Base-by-base conservation (phyloP, 1,140 invertebrate genomes). In the Drosophila biarmipes region DNA sequence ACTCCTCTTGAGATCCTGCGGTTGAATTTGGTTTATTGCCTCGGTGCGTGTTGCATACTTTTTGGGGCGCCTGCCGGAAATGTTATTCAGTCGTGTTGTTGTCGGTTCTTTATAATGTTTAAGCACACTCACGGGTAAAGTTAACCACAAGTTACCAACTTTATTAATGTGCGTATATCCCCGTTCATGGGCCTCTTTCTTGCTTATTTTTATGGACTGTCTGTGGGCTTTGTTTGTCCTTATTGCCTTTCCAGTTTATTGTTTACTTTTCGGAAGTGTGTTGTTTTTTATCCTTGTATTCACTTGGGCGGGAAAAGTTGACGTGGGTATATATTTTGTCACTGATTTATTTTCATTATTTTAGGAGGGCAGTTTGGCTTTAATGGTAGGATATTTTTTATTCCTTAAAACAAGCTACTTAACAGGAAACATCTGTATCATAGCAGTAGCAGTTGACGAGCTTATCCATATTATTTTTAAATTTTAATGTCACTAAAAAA, bases 61-160 rank as follows among this genome's bases (percentile, higher is more conserved):
- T 78, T 71, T 21, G 58, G 24, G 78, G 82, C 45, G 68, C 57
- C 82, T 56, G 71, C 51, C 73, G 73, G 68, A 61, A 73, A 79
- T 59, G 67, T 76, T 84, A 73, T 89, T 89, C 79, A 82, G 78
- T 79, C 63, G 78, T 86, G 35, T 87, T 52, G 34, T 56, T 52
- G 43, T 62, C 66, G 51, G 46, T 75, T 78, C 55, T 87, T 87
- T 87, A 89, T 80, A 89, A 89, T 87, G 76, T 73, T 84, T 89
- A 89, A 87, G 84, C 79, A 89, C 84, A 89, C 84, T 89, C 84
- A 79, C 84, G 84, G 85, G 84, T 84, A 87, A 87, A 87, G 79
- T 87, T 87, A 89, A 89, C 85, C 81, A 62, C 72, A 87, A 87
- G 84, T 89, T 87, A 86, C 74, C 82, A 87, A 87, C 78, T 87